phyloP scores from a whole-genome alignment of 2,888 invertebrate genomes.

The Troides oblongomaculatus region DNA sequence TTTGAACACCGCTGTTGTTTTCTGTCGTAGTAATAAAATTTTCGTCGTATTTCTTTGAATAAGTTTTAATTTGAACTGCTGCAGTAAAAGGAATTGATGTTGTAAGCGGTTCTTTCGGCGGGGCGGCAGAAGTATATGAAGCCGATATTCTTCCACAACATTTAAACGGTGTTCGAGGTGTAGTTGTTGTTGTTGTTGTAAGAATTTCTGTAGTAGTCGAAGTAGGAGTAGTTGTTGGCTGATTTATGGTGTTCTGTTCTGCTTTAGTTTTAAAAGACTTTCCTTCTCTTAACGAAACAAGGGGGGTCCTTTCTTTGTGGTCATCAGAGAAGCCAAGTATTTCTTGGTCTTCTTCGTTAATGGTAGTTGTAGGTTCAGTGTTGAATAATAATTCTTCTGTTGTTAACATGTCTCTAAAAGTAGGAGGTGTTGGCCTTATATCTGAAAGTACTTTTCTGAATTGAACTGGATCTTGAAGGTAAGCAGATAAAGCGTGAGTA shows the following conservation, averaged over 20 bases:
- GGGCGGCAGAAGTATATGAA: constrained; percentile 65
- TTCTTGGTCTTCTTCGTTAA: constrained; percentile 87
- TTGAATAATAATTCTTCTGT: constrained; percentile 63
- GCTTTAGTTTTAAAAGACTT: constrained; percentile 64
- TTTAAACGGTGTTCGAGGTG: constrained; percentile 60
- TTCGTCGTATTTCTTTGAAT: constrained; percentile 48
- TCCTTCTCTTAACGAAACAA: constrained; percentile 59
- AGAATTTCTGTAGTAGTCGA: constrained; percentile 44
- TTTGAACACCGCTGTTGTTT: constrained; percentile 55
- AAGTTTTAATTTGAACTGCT: constrained; percentile 50
- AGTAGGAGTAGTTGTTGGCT: constrained; percentile 48
- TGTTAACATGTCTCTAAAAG: constrained; percentile 67
- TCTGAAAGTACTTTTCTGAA: constrained; percentile 88
- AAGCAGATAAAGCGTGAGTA: constrained; percentile 89
- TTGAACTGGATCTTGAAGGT: constrained; percentile 89
- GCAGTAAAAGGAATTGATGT: constrained; percentile 66
- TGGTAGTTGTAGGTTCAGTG: constrained; percentile 80
- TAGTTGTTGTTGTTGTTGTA: constrained; percentile 50
- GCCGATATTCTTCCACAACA: constrained; percentile 73
- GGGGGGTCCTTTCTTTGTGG: constrained; percentile 52
- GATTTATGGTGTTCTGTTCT: constrained; percentile 46
- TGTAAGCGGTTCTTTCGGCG: constrained; percentile 47
- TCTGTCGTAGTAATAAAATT: constrained; percentile 43
- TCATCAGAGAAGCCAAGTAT: constrained; percentile 88
- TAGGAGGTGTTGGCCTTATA: constrained; percentile 89